These are phyloP conservation scores for Drosophila hawaiiensis DNA, from an alignment of 2,888 invertebrate species.

Conservation along the genomic window DNA sequence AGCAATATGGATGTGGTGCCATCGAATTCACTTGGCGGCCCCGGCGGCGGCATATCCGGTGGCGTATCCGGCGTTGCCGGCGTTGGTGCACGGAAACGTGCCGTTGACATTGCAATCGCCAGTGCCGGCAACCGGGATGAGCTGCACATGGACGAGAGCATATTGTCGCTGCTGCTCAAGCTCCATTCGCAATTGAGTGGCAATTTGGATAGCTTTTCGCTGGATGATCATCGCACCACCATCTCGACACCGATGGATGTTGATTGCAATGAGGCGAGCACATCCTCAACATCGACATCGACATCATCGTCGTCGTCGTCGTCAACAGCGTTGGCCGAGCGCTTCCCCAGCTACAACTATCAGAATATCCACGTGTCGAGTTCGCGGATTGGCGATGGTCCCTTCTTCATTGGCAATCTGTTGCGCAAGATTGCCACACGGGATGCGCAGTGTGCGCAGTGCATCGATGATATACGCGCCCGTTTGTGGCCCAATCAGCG, in stretches of 20 bases:
- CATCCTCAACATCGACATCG: slow-evolving; percentile 53
- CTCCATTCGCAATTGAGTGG: slow-evolving; percentile 96
- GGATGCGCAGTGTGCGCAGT: slow-evolving; percentile 90
- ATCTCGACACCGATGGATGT: slow-evolving; percentile 75
- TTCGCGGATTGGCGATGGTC: slow-evolving; percentile 91
- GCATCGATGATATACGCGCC: slow-evolving; percentile 90
- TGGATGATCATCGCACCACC: slow-evolving; percentile 84
- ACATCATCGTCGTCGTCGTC: slow-evolving; percentile 14
- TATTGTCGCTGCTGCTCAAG: slow-evolving; percentile 94
- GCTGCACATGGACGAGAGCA: slow-evolving; percentile 92
- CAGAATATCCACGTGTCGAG: slow-evolving; percentile 83
- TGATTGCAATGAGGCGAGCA: slow-evolving; percentile 83
- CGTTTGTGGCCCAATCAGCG: slow-evolving; percentile 93
- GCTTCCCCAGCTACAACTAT: slow-evolving; percentile 59
- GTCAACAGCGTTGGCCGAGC: slow-evolving; percentile 61
- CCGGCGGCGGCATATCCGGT: slow-evolving; percentile 43
- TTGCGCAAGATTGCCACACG: slow-evolving; percentile 90
- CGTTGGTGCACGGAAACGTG: slow-evolving; percentile 80
- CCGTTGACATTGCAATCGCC: slow-evolving; percentile 84
- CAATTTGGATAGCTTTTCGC: slow-evolving; percentile 91
- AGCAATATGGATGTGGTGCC: slow-evolving; percentile 86
- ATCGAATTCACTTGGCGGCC: slow-evolving; percentile 80
- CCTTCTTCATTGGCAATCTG: slow-evolving; percentile 93
- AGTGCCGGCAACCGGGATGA: slow-evolving; percentile 85
- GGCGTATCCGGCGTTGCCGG: slow-evolving; percentile 50